Conservation (phyloP, 2,797 vertebrate species). For the Myiotriccus ornatus region DNA sequence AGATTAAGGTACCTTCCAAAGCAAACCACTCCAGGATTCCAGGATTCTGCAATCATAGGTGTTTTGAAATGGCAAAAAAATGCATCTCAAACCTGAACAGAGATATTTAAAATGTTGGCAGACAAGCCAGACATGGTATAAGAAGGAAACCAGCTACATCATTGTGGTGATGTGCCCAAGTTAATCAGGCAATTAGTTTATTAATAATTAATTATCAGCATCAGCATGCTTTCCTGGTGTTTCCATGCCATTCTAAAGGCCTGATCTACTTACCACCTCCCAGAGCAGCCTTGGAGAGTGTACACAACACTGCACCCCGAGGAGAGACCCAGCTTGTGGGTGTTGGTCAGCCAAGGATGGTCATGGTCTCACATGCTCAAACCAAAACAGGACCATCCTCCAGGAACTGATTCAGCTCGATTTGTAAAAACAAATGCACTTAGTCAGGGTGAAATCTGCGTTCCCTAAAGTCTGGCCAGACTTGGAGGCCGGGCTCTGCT, state of each 20-base stretch:
- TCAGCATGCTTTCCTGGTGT: not conserved
- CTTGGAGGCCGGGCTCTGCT: not conserved
- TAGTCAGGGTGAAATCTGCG: not conserved
- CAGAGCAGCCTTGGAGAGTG: not conserved
- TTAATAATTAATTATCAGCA: not conserved
- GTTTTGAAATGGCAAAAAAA: not conserved
- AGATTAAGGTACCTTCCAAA: not conserved
- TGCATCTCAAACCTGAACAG: not conserved
- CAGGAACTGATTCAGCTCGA: not conserved
- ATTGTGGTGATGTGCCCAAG: not conserved
- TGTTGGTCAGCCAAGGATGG: not conserved
- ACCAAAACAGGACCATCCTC: not conserved
- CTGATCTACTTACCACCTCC: not conserved
- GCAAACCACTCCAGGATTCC: not conserved
- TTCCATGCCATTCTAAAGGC: not conserved
- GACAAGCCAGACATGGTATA: fast-evolving
- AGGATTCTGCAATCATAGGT: too few relatives aligned
- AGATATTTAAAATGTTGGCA: not conserved
- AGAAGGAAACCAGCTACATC: not conserved
- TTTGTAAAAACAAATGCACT: not conserved
- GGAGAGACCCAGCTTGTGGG: fast-evolving
- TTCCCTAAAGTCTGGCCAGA: not conserved
- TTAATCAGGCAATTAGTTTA: not conserved
- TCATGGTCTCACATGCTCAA: fast-evolving
- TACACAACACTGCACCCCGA: too few relatives aligned